Conservation (phyloP, 2,888 invertebrate species). For the Platycnemis pennipes region DNA sequence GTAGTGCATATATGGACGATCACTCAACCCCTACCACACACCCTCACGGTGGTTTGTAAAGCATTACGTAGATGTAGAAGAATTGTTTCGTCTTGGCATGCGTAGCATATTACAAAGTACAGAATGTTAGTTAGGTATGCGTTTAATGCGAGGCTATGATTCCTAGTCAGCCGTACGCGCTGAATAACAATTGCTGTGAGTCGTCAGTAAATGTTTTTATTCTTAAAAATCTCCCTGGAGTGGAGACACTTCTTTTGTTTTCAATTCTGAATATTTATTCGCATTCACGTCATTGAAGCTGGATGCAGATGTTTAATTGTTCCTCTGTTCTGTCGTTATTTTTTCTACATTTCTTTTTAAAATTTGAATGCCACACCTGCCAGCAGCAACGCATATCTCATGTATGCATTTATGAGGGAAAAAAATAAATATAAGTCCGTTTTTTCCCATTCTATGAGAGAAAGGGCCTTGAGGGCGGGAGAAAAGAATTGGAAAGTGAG, state of each 20-base stretch:
- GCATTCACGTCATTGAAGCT: neutral
- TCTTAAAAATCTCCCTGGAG: no score
- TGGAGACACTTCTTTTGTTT: slow-evolving; percentile 18
- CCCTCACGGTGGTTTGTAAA: no score
- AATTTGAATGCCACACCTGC: neutral
- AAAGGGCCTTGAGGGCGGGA: neutral
- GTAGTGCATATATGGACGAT: no score
- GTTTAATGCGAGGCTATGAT: no score
- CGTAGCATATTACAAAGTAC: no score
- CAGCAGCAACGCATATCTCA: neutral
- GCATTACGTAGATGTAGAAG: no score
- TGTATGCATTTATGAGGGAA: neutral
- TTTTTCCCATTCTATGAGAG: neutral
- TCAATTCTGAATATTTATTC: neutral
- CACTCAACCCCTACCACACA: no score
- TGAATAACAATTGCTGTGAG: no score
- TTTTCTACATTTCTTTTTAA: neutral
- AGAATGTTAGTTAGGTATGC: no score
- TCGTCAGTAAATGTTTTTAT: no score
- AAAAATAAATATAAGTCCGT: neutral
- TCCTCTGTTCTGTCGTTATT: neutral
- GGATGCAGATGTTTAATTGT: neutral
- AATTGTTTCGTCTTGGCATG: no score
- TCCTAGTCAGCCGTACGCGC: no score
- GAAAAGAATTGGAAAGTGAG: neutral